Evolutionary conservation across 1,140 invertebrate genomes (phyloP), one percentile per base, ranked within the genome.

Genomic region (Cyclina sinensis): DNA sequence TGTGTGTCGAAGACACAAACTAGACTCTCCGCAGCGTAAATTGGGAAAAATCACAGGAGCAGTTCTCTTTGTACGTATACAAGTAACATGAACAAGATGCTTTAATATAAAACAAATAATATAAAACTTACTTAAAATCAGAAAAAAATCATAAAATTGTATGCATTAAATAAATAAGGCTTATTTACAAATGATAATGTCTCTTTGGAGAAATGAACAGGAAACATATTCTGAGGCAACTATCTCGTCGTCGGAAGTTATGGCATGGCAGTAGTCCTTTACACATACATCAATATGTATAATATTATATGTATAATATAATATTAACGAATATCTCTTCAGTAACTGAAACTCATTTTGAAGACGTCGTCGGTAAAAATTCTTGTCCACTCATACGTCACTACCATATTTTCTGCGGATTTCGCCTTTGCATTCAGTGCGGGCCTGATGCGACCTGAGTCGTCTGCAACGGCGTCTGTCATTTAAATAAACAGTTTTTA

Each of bases 381-480:
- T 4, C 5, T n/a, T 65, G 59, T 70, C 21, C 35, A 37, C 37
- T n/a, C 37, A 70, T 21, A 30, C 65, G 5, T 2, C 37, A 35
- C 32, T 70, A n/a, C 3, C 48, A 65, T 87, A 87, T n/a, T 54
- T 62, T 30, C 27, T 78, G 24, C 35, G 51, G 21, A 87, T 79
- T 32, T 78, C 39, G 0, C 85, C 85, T 24, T 87, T 87, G 54
- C 85, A 87, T 43, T 59, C 37, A 37, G 85, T 65, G 14, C 85
- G 51, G 7, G 37, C 57, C 59, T 70, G 74, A 48, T 74, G 48
- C 30, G 74, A 78, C 21, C 43, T 48, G 3, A 87, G 51, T 35
- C 85, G 57, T 48, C 76, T 62, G 46, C 85, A 87, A 18, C 85
- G 74, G 32, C 70, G 70, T 51, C 85, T 24, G 76, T 87, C 85